Conservation (phyloP, 2,888 invertebrate species). For the Rhaphigaster nebulosa region DNA sequence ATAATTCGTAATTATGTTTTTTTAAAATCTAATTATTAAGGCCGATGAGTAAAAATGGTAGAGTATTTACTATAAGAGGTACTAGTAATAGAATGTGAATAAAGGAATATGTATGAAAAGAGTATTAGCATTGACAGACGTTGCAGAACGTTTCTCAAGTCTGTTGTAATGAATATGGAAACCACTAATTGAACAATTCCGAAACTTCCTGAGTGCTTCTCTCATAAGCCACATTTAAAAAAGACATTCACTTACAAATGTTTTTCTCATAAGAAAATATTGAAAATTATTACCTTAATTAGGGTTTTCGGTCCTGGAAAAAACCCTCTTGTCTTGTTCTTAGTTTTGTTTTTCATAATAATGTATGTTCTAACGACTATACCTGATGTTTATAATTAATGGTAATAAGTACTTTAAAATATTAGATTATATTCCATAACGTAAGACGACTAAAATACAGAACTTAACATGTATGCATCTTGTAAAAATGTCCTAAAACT, state of each 20-base stretch:
- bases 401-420: too few relatives aligned
- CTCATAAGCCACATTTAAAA: not conserved
- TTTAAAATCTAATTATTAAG: too few relatives aligned
- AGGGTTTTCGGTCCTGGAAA: not conserved
- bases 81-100: not conserved
- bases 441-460: too few relatives aligned
- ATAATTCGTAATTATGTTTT: too few relatives aligned
- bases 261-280: not conserved
- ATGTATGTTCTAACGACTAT: too few relatives aligned
- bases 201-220: not conserved
- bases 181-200: conserved; percentile 15
- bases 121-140: not conserved
- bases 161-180: conserved; percentile 25
- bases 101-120: not conserved
- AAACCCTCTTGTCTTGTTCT: not conserved
- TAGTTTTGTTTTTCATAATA: not conserved
- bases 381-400: too few relatives aligned
- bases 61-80: not conserved
- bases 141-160: not conserved
- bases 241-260: not conserved
- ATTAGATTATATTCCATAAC: too few relatives aligned
- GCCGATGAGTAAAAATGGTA: too few relatives aligned
- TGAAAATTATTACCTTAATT: not conserved
- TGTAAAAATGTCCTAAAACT: too few relatives aligned
- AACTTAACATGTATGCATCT: too few relatives aligned